A percentile compares a stretch with the other conserved stretches of the same genome.
Evolutionary conservation across 2,888 invertebrate genomes (phyloP).

Genomic region (Malthinus seriepunctatus): DNA sequence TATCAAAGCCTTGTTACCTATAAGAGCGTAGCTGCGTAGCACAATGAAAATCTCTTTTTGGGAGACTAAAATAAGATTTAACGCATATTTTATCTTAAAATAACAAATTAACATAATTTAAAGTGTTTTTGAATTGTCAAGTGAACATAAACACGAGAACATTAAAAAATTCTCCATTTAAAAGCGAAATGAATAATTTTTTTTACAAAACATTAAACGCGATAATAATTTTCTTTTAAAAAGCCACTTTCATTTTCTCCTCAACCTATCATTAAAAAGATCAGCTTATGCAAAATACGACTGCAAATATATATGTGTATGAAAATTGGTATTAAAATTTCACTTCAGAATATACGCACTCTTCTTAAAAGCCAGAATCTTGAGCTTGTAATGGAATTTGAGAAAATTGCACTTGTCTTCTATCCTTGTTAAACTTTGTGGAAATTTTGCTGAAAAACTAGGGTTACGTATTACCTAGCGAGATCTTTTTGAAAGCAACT

Average conservation of each 20-base stretch:
- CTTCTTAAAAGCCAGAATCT: constrained; percentile 36
- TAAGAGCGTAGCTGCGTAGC: too few relatives aligned
- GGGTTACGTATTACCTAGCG: not conserved
- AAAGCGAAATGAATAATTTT: not conserved
- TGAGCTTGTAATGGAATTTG: constrained; percentile 38
- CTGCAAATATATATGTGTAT: constrained; percentile 17
- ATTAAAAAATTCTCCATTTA: not conserved
- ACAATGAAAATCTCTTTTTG: constrained; percentile 4
- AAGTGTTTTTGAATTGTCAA: not conserved
- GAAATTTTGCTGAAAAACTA: not conserved
- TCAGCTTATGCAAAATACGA: constrained; percentile 10
- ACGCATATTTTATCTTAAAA: constrained; percentile 17
- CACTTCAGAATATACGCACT: constrained; percentile 31
- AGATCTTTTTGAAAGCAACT: constrained; percentile 5
- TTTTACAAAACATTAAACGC: not conserved
- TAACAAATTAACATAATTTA: constrained; percentile 19
- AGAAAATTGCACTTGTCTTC: constrained; percentile 35
- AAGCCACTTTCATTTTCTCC: constrained; percentile 13
- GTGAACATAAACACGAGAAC: not conserved
- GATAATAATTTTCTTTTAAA: constrained; percentile 7
- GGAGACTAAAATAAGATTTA: constrained; percentile 14
- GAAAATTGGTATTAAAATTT: constrained; percentile 37
- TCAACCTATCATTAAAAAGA: constrained; percentile 5
- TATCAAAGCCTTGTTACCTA: too few relatives aligned
- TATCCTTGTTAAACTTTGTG: constrained; percentile 24